phyloP scores from a whole-genome alignment of 2,797 vertebrate species.

The Chrysocyon brachyurus region DNA sequence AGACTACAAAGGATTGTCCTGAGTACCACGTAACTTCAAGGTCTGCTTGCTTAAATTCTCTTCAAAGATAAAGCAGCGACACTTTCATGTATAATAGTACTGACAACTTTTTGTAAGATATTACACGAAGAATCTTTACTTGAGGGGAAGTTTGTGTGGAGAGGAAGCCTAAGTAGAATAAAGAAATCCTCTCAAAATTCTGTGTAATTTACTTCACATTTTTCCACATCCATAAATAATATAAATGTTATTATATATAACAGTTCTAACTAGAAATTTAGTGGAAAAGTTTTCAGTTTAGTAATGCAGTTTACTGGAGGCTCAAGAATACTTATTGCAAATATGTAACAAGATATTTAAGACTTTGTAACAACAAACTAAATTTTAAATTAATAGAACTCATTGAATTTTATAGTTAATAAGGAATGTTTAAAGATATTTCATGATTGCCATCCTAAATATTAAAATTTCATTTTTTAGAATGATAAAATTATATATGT shows the following conservation, averaged over 20 bases:
- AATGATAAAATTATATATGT: too few species aligned
- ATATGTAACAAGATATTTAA: not conserved
- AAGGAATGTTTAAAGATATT: not conserved
- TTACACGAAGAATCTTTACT: not conserved
- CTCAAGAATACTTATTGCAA: not conserved
- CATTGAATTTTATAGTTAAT: constrained; percentile 23
- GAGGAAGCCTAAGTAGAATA: not conserved
- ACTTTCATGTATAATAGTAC: not conserved
- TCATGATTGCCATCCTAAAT: not conserved
- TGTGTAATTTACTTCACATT: not conserved
- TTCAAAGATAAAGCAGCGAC: not conserved
- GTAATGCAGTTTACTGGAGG: not conserved
- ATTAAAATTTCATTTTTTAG: constrained; percentile 2
- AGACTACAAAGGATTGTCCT: not conserved
- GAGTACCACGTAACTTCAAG: not conserved
- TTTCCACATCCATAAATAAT: not conserved
- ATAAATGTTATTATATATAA: not conserved
- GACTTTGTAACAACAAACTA: not conserved
- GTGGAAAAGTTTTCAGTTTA: constrained; percentile 35
- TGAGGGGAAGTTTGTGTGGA: not conserved
- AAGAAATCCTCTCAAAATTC: not conserved
- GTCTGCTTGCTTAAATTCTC: not conserved
- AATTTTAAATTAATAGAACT: not conserved
- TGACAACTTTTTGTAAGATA: not conserved
- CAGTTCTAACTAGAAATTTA: not conserved